Evolutionary conservation across 2,113 vertebrate species (phyloP).

Genomic region (Heloderma charlesbogerti): DNA sequence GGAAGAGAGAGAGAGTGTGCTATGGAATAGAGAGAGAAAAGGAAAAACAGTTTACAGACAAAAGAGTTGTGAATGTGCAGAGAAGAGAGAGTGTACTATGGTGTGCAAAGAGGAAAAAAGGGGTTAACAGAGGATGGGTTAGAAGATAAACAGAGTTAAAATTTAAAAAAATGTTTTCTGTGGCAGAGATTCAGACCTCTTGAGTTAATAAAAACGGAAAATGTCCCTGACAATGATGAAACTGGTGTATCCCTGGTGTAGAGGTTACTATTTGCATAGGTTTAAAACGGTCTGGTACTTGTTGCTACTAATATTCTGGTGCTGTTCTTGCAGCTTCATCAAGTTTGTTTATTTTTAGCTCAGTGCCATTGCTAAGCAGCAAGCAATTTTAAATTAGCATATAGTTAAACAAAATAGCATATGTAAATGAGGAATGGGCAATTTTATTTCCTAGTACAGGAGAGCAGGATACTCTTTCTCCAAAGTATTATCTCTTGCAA

Average conservation of each 20-base stretch:
- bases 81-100: background rate
- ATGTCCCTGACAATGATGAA: background rate
- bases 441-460: background rate
- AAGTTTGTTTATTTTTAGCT: conserved; percentile 12
- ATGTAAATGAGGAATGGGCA: background rate
- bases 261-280: background rate
- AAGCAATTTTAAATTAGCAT: conserved; percentile 10
- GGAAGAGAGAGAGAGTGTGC: background rate
- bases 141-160: background rate
- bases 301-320: background rate
- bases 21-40: background rate
- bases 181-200: background rate
- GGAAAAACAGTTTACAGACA: background rate
- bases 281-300: background rate
- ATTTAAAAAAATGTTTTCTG: background rate
- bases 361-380: background rate
- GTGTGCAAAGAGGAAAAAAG: background rate
- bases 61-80: background rate
- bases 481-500: background rate
- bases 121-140: background rate
- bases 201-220: background rate
- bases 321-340: background rate
- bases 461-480: background rate
- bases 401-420: conserved; percentile 16
- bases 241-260: background rate